Conservation (phyloP, 2,888 invertebrate genomes). For the Biston betularia region DNA sequence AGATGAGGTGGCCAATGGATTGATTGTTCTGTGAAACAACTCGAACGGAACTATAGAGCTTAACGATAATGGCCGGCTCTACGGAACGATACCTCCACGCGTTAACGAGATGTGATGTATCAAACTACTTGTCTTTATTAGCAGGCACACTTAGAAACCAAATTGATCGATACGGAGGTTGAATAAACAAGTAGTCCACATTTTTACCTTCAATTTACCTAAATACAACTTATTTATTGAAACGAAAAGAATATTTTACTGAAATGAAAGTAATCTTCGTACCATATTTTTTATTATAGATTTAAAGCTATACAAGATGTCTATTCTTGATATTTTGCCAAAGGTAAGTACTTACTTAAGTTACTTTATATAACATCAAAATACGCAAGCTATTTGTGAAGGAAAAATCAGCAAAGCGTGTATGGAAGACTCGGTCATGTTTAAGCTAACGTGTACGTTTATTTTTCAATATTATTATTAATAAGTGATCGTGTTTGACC, state of each 20-base stretch:
- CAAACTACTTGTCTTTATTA: constrained; percentile 19
- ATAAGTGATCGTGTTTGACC: constrained; percentile 28
- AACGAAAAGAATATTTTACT: no score
- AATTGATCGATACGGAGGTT: not conserved
- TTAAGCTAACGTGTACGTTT: constrained; percentile 2
- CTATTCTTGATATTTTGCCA: not conserved
- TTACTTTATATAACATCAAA: not conserved
- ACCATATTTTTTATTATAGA: not conserved
- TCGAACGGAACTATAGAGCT: constrained; percentile 46
- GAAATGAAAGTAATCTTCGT: not conserved
- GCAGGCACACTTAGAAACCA: constrained; percentile 1
- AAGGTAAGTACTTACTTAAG: not conserved
- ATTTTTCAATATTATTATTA: constrained; percentile 13
- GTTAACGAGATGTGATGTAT: constrained; percentile 32
- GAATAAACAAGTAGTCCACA: not conserved
- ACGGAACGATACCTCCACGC: constrained; percentile 34
- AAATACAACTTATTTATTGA: no score
- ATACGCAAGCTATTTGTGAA: not conserved
- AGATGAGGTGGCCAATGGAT: constrained; percentile 54
- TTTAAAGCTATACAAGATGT: not conserved
- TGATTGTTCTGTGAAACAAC: constrained; percentile 48
- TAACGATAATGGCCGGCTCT: constrained; percentile 46
- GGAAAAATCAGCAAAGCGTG: not conserved
- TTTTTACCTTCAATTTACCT: no score
- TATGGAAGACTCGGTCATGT: not conserved